Evolutionary conservation across 2,797 vertebrate genomes (phyloP).

Genomic region (Euphonia xanthogaster): DNA sequence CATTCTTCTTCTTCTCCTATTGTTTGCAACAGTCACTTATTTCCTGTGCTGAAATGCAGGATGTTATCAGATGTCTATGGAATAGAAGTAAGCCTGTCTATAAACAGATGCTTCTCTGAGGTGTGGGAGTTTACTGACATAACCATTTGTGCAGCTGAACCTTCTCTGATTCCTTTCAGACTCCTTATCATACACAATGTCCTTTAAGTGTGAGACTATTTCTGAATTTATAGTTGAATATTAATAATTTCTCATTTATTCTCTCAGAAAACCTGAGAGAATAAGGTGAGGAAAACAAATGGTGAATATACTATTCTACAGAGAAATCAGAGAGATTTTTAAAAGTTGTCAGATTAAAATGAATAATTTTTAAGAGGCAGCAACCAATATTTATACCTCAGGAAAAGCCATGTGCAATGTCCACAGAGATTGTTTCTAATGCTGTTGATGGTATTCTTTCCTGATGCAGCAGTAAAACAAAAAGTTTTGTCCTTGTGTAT

Average conservation of each 20-base stretch:
- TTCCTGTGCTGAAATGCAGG: slow-evolving; percentile 20
- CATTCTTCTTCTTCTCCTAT: neutral
- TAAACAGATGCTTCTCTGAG: slow-evolving; percentile 3
- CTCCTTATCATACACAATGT: neutral
- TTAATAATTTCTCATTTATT: neutral
- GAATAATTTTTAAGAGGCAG: neutral
- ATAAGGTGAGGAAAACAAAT: neutral
- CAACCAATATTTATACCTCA: neutral
- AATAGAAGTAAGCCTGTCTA: neutral
- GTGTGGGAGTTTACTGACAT: slow-evolving; percentile 17
- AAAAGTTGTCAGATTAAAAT: neutral
- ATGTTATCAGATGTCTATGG: slow-evolving; percentile 15
- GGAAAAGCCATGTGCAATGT: neutral
- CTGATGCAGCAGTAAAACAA: neutral
- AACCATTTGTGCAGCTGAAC: neutral
- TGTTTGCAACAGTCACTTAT: slow-evolving; percentile 9
- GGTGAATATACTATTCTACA: neutral
- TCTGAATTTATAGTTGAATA: neutral
- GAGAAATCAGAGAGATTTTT: neutral
- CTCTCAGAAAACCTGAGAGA: neutral
- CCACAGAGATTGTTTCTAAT: neutral
- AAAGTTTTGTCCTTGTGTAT: neutral
- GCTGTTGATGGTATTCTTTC: neutral
- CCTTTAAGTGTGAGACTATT: neutral
- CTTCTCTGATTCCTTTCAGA: neutral